Evolutionary conservation across 1,140 invertebrate genomes (phyloP).

Genomic region (Tribolium madens): DNA sequence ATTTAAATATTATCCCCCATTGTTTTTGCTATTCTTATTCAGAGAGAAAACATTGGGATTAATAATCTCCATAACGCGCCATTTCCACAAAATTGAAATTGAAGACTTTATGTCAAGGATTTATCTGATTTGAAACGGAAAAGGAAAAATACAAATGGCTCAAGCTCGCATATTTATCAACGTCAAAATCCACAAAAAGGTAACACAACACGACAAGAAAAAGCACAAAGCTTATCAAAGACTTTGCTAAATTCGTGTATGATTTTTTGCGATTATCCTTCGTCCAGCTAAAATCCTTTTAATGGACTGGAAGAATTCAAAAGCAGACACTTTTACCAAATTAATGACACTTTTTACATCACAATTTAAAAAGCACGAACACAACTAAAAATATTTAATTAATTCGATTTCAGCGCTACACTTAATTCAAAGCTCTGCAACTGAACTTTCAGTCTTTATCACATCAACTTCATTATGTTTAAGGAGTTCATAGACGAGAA

Average conservation of each 20-base stretch:
- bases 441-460: background rate
- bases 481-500: background rate
- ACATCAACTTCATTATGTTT: background rate
- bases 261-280: background rate
- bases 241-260: background rate
- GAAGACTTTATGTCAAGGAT: slow-evolving; percentile 10
- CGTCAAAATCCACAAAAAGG: slow-evolving; percentile 28
- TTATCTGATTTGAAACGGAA: slow-evolving; percentile 32
- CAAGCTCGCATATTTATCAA: slow-evolving; percentile 23
- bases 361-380: too few species aligned
- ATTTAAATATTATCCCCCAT: too few species aligned
- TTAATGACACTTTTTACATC: background rate
- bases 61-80: slow-evolving; percentile 19
- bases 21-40: too few species aligned
- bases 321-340: background rate
- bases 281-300: background rate
- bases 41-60: background rate
- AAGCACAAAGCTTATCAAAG: slow-evolving; percentile 28
- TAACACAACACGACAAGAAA: slow-evolving; percentile 23
- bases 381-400: background rate
- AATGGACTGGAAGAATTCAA: background rate
- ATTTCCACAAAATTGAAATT: slow-evolving; percentile 36
- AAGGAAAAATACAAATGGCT: slow-evolving; percentile 26
- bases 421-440: background rate
- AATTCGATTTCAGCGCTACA: background rate